Conservation (phyloP, 92 coral and sea anemone species). For the Zoanthus gigantus region DNA sequence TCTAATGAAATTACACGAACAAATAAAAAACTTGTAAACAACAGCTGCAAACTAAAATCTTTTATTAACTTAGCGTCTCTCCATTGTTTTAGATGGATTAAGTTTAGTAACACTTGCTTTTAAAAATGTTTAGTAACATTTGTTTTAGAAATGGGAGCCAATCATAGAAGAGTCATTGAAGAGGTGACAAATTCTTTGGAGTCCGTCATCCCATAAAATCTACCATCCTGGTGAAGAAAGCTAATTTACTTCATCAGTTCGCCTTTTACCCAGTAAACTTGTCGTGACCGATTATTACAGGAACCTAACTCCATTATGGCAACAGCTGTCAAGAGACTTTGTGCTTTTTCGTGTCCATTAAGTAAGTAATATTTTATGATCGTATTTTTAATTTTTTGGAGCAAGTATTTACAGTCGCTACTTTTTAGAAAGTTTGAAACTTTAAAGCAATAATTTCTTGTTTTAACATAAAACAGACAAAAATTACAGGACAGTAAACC, state of each 20-base stretch:
- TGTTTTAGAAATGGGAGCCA: not conserved
- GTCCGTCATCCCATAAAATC: not conserved
- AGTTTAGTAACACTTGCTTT: not conserved
- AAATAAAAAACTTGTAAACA: not conserved
- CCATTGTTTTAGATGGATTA: not conserved
- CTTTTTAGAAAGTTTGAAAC: no score
- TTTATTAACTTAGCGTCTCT: not conserved
- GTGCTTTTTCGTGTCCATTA: not conserved
- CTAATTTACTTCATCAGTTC: not conserved
- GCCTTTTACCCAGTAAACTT: not conserved
- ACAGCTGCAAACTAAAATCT: not conserved
- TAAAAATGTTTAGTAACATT: not conserved
- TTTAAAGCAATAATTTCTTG: no score
- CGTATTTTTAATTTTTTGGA: no score
- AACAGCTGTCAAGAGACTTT: not conserved
- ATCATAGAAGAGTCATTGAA: not conserved
- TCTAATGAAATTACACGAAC: no score
- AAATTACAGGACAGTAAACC: no score
- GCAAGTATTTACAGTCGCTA: no score
- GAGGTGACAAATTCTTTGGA: constrained; percentile 15
- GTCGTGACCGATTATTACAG: not conserved
- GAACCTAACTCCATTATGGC: constrained; percentile 9
- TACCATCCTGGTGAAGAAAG: not conserved
- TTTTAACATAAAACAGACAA: no score
- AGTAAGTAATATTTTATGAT: not conserved